Percentiles rank a stretch among this genome's conserved stretches.
Evolutionary conservation across 2,113 vertebrate species (phyloP).

Genomic region (Clarias macrocephalus): DNA sequence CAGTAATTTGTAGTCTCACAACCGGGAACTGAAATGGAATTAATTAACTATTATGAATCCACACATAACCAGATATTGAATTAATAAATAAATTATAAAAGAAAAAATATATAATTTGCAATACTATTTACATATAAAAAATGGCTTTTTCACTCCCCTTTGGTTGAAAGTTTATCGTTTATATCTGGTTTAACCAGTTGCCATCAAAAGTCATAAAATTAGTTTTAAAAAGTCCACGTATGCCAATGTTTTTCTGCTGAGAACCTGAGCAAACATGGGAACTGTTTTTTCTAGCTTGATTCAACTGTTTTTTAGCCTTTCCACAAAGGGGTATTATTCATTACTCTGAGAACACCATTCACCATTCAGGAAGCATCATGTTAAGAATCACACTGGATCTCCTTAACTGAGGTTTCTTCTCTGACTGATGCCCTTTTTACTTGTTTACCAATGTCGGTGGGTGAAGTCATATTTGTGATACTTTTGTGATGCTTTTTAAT

Average conservation of each 20-base stretch:
- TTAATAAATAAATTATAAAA: background rate
- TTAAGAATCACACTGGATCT: background rate
- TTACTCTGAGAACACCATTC: background rate
- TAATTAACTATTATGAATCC: background rate
- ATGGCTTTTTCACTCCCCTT: background rate
- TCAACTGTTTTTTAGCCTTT: background rate
- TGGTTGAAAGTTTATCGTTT: background rate
- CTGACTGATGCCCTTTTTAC: background rate
- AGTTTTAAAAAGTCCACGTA: background rate
- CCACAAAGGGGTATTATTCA: background rate
- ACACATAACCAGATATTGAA: background rate
- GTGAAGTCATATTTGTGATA: no score
- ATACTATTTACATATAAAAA: background rate
- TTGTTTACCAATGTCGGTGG: no score
- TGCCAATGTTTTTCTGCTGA: background rate
- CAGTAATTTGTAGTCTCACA: background rate
- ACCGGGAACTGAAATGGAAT: background rate
- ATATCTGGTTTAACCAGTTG: background rate
- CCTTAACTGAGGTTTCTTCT: background rate
- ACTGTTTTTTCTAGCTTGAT: no score
- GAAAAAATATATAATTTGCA: background rate
- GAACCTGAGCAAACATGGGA: no score
- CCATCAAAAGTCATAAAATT: background rate
- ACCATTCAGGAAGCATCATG: no score
- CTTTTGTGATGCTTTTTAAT: no score